These are phyloP conservation scores for Chaetura pelagica DNA, from an alignment of 2,113 vertebrate species.

Conservation along the genomic window DNA sequence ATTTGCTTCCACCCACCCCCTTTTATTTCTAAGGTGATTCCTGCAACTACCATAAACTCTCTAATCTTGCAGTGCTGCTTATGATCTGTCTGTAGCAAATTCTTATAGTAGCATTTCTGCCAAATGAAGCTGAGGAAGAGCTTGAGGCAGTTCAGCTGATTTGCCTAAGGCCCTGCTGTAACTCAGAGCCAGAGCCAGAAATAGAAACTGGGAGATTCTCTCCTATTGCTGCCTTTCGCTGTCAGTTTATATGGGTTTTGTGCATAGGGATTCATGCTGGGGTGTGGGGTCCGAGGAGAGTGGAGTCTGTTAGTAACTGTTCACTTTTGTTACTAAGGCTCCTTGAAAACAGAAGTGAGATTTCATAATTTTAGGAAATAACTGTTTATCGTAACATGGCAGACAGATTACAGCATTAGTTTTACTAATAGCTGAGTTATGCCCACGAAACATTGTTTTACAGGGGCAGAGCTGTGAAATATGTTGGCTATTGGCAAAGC, in stretches of 20 bases:
- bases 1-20: background rate
- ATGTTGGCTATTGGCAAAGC: conserved; percentile 13
- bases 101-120: background rate
- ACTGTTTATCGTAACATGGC: conserved; percentile 69
- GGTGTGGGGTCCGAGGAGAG: background rate
- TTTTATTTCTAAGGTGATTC: conserved; percentile 19
- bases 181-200: background rate
- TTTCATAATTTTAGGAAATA: conserved; percentile 75
- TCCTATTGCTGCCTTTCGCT: background rate
- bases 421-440: conserved; percentile 57
- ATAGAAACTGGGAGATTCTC: background rate
- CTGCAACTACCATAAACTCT: background rate
- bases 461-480: conserved; percentile 20
- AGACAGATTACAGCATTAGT: conserved; percentile 50
- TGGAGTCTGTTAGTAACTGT: background rate
- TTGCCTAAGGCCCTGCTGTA: background rate
- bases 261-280: background rate
- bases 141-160: background rate
- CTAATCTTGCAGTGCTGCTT: background rate
- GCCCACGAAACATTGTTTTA: conserved; percentile 13
- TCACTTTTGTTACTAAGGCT: conserved; percentile 37
- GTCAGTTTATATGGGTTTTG: background rate
- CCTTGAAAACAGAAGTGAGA: conserved; percentile 48
- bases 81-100: background rate
- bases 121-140: background rate